Conservation (phyloP, 2,797 vertebrate species). For the Xyrichtys novacula region DNA sequence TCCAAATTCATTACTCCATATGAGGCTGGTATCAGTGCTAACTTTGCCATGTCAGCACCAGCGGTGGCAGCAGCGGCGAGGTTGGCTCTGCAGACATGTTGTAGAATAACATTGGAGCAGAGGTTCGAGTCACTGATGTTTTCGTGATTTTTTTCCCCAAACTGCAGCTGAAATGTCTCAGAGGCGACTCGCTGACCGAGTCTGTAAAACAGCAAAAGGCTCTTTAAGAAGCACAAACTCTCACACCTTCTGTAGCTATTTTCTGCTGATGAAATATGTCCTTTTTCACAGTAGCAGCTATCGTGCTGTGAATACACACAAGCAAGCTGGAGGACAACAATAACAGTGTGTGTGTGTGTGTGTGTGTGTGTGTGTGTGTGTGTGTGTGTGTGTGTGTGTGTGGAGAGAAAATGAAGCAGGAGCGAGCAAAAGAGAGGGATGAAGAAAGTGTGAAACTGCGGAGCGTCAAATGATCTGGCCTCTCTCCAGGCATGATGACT, state of each 20-base stretch:
- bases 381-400: constrained; percentile 22
- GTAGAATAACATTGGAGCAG: constrained; percentile 50
- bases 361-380: constrained; percentile 15
- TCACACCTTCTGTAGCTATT: constrained; percentile 57
- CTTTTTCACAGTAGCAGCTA: constrained; percentile 50
- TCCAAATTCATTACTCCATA: constrained; percentile 82
- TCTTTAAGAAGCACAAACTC: constrained; percentile 17
- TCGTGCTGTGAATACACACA: constrained; percentile 46
- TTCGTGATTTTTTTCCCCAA: not conserved
- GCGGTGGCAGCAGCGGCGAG: too few relatives aligned
- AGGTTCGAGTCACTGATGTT: constrained; percentile 18
- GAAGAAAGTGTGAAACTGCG: constrained; percentile 51
- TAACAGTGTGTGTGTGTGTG: constrained; percentile 26
- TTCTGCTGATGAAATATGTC: constrained; percentile 63
- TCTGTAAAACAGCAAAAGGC: constrained; percentile 16
- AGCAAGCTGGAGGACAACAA: constrained; percentile 48
- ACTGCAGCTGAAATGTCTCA: constrained; percentile 15
- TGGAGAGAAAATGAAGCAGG: constrained; percentile 3
- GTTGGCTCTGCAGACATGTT: constrained; percentile 37
- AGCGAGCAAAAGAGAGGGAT: constrained; percentile 28
- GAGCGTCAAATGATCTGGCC: constrained; percentile 77
- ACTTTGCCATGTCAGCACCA: constrained; percentile 78
- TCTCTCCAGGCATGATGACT: constrained; percentile 79
- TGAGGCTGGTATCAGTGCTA: constrained; percentile 73
- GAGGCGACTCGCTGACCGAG: constrained; percentile 13